Conservation (phyloP, 2,888 invertebrate genomes). For the Xanthorhoe designata region DNA sequence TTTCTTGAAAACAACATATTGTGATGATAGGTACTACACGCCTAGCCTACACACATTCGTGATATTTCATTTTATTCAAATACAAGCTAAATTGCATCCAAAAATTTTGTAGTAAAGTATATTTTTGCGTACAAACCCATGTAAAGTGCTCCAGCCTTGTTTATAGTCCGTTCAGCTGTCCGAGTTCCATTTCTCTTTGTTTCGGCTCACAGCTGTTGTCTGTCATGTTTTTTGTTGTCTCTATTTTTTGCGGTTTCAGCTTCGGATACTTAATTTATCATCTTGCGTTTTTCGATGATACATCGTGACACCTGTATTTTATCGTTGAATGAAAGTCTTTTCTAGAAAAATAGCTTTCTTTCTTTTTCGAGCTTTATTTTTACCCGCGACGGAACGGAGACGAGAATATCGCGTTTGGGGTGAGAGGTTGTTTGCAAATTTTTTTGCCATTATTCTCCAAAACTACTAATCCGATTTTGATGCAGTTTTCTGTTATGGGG, state of each 20-base stretch:
- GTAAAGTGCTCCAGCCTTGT: constrained; percentile 15
- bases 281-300: constrained; percentile 1
- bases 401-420: no score
- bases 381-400: no score
- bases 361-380: neutral
- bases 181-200: constrained; percentile 48
- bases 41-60: no score
- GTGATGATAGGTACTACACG: no score
- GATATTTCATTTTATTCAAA: no score
- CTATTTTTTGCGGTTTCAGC: constrained; percentile 34
- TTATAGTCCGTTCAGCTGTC: constrained; percentile 41
- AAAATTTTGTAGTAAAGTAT: neutral
- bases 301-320: neutral
- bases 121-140: neutral
- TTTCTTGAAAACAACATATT: no score
- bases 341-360: neutral
- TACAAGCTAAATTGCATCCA: neutral
- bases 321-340: neutral
- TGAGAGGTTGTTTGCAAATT: no score
- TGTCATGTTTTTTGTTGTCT: constrained; percentile 44
- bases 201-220: constrained; percentile 45
- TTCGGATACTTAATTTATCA: constrained; percentile 36
- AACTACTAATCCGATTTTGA: no score
- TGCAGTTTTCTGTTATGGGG: no score
- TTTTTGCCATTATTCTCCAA: no score